A percentile compares a stretch with the other conserved stretches of the same genome.
phyloP scores from a whole-genome alignment of 1,140 invertebrate genomes.

The Drosophila truncata region DNA sequence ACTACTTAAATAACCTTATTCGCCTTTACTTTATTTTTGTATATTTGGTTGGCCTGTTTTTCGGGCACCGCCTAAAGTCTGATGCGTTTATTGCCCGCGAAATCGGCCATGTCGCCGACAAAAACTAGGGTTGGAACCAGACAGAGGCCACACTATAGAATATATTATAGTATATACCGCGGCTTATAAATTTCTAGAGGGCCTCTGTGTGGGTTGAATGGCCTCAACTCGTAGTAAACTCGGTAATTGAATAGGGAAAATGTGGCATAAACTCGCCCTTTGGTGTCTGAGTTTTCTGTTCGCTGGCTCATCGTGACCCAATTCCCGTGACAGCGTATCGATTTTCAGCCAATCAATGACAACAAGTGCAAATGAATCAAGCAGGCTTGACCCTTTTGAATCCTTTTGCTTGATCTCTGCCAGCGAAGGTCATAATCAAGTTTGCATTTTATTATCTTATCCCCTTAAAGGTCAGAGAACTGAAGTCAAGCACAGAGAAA shows the following conservation, averaged over 20 bases:
- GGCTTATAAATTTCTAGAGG: constrained; percentile 7
- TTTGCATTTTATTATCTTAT: constrained; percentile 21
- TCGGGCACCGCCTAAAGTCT: not conserved
- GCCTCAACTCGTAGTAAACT: constrained; percentile 4
- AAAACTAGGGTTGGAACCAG: constrained; percentile 21
- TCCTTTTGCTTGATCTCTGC: constrained; percentile 3
- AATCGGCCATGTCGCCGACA: constrained; percentile 29
- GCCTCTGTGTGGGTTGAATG: constrained; percentile 29
- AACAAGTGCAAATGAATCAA: constrained; percentile 20
- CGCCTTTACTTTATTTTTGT: not conserved
- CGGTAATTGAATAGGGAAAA: constrained; percentile 25
- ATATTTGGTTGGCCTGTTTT: not conserved
- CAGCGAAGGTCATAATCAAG: constrained; percentile 7
- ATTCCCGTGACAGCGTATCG: constrained; percentile 21
- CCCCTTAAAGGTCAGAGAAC: not conserved
- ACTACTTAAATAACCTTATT: not conserved
- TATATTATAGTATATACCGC: constrained; percentile 2
- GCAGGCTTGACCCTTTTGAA: constrained; percentile 26
- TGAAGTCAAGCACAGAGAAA: not conserved
- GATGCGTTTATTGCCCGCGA: constrained; percentile 32
- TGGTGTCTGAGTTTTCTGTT: constrained; percentile 19
- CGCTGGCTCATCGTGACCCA: constrained; percentile 38
- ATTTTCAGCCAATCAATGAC: constrained; percentile 44
- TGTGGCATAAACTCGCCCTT: constrained; percentile 23
- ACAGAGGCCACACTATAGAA: constrained; percentile 1